phyloP scores from a whole-genome alignment of 2,113 vertebrate species.

The Marmota flaviventris region DNA sequence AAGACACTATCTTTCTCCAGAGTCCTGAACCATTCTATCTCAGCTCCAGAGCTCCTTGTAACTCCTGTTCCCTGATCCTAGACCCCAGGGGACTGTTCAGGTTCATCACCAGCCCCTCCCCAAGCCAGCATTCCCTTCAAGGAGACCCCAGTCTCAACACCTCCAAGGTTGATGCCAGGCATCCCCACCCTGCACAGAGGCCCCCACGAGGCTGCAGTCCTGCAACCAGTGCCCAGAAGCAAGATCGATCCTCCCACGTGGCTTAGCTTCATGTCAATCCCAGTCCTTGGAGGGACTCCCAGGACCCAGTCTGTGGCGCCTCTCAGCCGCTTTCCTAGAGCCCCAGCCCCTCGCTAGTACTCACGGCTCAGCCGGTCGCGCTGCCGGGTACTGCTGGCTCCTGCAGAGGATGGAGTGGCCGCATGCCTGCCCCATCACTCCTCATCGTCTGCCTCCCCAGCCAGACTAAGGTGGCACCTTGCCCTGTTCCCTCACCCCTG shows the following conservation, averaged over 20 bases:
- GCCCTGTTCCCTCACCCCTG: slow-evolving; percentile 47
- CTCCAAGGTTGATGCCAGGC: neutral
- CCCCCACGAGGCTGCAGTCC: neutral
- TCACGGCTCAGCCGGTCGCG: slow-evolving; percentile 78
- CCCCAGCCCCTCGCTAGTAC: slow-evolving; percentile 65
- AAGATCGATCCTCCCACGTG: slow-evolving; percentile 72
- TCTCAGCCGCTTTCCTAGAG: neutral
- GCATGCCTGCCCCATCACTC: slow-evolving; percentile 98
- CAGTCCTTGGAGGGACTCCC: slow-evolving; percentile 22
- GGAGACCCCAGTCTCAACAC: neutral
- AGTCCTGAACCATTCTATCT: slow-evolving; percentile 43
- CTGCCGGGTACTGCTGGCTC: slow-evolving; percentile 94
- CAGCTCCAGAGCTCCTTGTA: slow-evolving; percentile 7
- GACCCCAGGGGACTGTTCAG: neutral
- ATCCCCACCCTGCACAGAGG: neutral
- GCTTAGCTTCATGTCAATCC: slow-evolving; percentile 65
- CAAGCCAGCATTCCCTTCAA: neutral
- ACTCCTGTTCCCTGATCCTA: neutral
- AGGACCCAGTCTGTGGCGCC: neutral
- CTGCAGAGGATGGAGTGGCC: slow-evolving; percentile 99
- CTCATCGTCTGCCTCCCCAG: slow-evolving; percentile 86
- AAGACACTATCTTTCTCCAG: slow-evolving; percentile 37
- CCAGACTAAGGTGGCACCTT: slow-evolving; percentile 76
- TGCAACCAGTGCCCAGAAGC: neutral
- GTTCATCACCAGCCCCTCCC: neutral